phyloP scores from a whole-genome alignment of 1,140 invertebrate genomes.

The Meloidogyne chitwoodi region DNA sequence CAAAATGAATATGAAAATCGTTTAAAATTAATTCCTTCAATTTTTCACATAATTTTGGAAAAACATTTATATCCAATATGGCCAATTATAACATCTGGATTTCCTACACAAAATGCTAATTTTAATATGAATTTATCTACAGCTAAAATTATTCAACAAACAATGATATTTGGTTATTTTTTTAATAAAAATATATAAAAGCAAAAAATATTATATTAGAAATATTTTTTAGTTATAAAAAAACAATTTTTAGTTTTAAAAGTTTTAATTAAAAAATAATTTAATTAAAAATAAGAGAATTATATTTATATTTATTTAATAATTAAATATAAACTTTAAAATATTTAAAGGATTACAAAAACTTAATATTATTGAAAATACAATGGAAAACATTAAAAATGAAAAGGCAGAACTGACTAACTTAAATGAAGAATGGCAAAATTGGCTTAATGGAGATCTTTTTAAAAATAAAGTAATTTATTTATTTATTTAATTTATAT shows the following conservation, averaged over 20 bases:
- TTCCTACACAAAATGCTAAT: neutral
- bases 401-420: neutral
- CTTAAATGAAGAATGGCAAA: neutral
- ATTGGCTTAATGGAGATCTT: neutral
- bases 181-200: neutral
- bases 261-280: too few relatives aligned
- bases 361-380: neutral
- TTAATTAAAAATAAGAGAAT: too few relatives aligned
- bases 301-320: too few relatives aligned
- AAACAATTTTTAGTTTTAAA: too few relatives aligned
- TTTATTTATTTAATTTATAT: neutral
- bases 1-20: constrained; percentile 1
- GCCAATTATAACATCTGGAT: constrained; percentile 5
- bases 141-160: constrained; percentile 11
- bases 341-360: neutral
- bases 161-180: neutral
- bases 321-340: too few relatives aligned
- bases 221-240: too few relatives aligned
- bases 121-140: constrained; percentile 3
- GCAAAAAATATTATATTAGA: too few relatives aligned
- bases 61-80: neutral
- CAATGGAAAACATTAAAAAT: neutral
- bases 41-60: neutral
- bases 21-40: constrained; percentile 12
- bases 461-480: neutral